phyloP scores from a whole-genome alignment of 2,797 vertebrate species.

The Clarias platycephalus region DNA sequence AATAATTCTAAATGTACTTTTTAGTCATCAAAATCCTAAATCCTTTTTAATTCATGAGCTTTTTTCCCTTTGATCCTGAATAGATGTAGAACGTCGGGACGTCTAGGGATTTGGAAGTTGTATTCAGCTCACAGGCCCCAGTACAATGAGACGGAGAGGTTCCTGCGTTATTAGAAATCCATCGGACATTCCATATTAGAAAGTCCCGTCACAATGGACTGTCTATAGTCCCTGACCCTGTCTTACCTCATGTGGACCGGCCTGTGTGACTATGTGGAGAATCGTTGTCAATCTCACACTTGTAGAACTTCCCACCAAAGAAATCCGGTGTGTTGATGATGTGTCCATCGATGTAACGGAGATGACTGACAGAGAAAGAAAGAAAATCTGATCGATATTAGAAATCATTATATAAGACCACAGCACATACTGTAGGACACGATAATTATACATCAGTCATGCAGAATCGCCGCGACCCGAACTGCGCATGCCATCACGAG shows the following conservation, averaged over 20 bases:
- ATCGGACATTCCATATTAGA: slow-evolving; percentile 51
- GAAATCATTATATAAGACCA: slow-evolving; percentile 29
- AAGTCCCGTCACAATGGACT: slow-evolving; percentile 59
- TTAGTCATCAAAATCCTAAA: slow-evolving; percentile 58
- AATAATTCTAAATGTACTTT: slow-evolving; percentile 66
- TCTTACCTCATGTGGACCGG: slow-evolving; percentile 47
- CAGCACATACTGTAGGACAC: slow-evolving; percentile 5
- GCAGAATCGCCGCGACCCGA: neutral
- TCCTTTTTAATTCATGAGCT: slow-evolving; percentile 22
- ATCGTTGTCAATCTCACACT: slow-evolving; percentile 53
- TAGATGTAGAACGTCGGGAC: slow-evolving; percentile 57
- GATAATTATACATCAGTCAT: slow-evolving; percentile 22
- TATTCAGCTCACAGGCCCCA: slow-evolving; percentile 40
- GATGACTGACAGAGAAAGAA: slow-evolving; percentile 21
- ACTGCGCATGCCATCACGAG: neutral
- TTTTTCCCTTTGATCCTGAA: slow-evolving; percentile 38
- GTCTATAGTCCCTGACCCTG: slow-evolving; percentile 54
- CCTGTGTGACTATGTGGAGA: slow-evolving; percentile 41
- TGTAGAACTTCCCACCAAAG: slow-evolving; percentile 74
- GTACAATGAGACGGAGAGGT: slow-evolving; percentile 33
- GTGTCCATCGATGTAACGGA: slow-evolving; percentile 40
- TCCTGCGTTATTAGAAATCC: slow-evolving; percentile 32
- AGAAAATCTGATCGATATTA: slow-evolving; percentile 40
- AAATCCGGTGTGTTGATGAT: slow-evolving; percentile 62
- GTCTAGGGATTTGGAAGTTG: slow-evolving; percentile 55